These are phyloP conservation scores for Hydropotes inermis DNA, from an alignment of 2,113 vertebrate species.

Conservation along the genomic window DNA sequence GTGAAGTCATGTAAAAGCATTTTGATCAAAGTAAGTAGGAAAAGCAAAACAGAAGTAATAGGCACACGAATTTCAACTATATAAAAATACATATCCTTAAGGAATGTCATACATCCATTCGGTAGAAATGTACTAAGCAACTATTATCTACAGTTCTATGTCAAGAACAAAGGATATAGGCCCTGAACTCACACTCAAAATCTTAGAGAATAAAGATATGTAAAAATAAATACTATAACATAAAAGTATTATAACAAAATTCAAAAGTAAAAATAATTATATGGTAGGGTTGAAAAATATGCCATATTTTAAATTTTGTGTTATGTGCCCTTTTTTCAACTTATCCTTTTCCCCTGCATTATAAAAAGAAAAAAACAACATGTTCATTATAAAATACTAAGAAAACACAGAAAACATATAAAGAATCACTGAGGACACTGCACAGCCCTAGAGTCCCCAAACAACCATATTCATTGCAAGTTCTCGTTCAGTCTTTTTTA, in stretches of 20 bases:
- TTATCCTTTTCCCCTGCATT: background rate
- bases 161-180: background rate
- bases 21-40: background rate
- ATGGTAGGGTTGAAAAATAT: background rate
- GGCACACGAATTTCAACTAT: background rate
- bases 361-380: background rate
- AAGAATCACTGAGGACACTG: background rate
- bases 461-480: background rate
- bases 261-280: background rate
- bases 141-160: background rate
- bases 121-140: background rate
- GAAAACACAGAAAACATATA: background rate
- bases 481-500: background rate
- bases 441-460: background rate
- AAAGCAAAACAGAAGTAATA: background rate
- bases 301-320: background rate
- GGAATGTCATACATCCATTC: background rate
- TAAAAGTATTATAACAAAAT: background rate
- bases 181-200: background rate
- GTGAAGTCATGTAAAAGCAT: background rate
- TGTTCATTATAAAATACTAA: background rate
- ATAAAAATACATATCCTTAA: background rate
- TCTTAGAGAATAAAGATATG: background rate
- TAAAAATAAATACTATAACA: background rate
- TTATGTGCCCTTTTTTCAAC: background rate